Conservation (phyloP, 2,797 vertebrate species). For the Rachycentron canadum region DNA sequence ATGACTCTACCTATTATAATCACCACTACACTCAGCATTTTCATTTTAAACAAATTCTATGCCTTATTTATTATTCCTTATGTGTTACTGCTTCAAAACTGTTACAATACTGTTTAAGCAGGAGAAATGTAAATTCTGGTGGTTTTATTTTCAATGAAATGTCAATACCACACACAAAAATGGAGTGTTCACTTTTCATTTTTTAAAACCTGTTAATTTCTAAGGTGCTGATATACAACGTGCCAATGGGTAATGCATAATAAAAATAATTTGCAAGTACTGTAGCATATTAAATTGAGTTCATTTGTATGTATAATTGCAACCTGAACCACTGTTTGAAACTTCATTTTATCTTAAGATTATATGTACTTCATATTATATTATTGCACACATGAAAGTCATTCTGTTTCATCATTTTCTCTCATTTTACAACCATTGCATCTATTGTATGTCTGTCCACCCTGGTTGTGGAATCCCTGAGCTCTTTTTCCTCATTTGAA, state of each 20-base stretch:
- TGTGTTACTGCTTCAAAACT: slow-evolving; percentile 1
- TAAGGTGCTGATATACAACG: slow-evolving; percentile 44
- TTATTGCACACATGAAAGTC: background rate
- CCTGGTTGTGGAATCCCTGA: background rate
- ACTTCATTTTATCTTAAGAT: background rate
- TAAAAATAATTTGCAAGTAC: slow-evolving; percentile 42
- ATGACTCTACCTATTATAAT: slow-evolving; percentile 7
- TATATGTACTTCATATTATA: background rate
- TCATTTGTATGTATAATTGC: slow-evolving; percentile 4
- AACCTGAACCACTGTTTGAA: background rate
- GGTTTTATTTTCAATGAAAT: slow-evolving; percentile 40
- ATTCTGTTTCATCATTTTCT: background rate
- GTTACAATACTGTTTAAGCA: slow-evolving; percentile 10
- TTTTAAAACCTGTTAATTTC: slow-evolving; percentile 21
- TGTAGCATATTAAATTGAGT: background rate
- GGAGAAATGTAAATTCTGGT: slow-evolving; percentile 37
- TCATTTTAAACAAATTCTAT: slow-evolving; percentile 34
- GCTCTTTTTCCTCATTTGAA: background rate
- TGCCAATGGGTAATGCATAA: slow-evolving; percentile 54
- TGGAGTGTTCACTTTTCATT: background rate
- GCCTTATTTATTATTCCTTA: slow-evolving; percentile 44
- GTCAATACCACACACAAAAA: slow-evolving; percentile 7
- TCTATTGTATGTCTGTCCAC: background rate
- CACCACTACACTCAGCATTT: slow-evolving; percentile 8
- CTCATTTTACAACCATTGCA: background rate